Conservation (phyloP, 1,140 invertebrate species). For the Drosophila tristis region DNA sequence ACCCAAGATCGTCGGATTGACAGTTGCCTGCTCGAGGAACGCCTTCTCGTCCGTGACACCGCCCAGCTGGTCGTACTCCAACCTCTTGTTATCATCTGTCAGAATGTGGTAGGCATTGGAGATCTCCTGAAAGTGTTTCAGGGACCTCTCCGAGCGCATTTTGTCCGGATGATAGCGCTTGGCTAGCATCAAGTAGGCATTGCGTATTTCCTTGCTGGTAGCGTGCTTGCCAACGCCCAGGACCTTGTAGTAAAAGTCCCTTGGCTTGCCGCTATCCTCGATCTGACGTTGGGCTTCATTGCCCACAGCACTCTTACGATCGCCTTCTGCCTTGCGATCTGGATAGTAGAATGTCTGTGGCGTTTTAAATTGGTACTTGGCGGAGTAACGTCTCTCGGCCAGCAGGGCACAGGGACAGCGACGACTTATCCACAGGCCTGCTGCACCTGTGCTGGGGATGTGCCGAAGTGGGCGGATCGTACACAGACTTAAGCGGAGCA, state of each 20-base stretch:
- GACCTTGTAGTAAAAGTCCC: conserved; percentile 95
- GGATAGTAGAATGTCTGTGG: conserved; percentile 66
- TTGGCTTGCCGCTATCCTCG: conserved; percentile 81
- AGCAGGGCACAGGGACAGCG: too few species aligned
- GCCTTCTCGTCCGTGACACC: conserved; percentile 64
- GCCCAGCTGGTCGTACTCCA: conserved; percentile 88
- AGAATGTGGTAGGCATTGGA: conserved; percentile 94
- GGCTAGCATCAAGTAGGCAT: conserved; percentile 91
- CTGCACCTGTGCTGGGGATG: too few species aligned
- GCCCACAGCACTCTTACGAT: too few species aligned
- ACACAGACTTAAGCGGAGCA: too few species aligned
- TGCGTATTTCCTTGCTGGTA: conserved; percentile 92
- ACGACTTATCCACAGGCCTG: too few species aligned
- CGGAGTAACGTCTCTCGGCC: background rate
- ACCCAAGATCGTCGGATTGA: conserved; percentile 53
- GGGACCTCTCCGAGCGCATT: conserved; percentile 87
- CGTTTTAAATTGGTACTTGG: conserved; percentile 68
- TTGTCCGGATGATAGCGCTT: conserved; percentile 90
- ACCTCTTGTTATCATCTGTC: conserved; percentile 91
- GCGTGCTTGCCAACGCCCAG: conserved; percentile 90
- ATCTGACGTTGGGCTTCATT: too few species aligned
- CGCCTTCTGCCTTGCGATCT: conserved; percentile 41
- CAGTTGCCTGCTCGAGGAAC: conserved; percentile 60
- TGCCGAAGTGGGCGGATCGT: too few species aligned
- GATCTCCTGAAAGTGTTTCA: conserved; percentile 94